Base-by-base conservation (phyloP, 2,888 invertebrate genomes). In the Agrotis clavis region DNA sequence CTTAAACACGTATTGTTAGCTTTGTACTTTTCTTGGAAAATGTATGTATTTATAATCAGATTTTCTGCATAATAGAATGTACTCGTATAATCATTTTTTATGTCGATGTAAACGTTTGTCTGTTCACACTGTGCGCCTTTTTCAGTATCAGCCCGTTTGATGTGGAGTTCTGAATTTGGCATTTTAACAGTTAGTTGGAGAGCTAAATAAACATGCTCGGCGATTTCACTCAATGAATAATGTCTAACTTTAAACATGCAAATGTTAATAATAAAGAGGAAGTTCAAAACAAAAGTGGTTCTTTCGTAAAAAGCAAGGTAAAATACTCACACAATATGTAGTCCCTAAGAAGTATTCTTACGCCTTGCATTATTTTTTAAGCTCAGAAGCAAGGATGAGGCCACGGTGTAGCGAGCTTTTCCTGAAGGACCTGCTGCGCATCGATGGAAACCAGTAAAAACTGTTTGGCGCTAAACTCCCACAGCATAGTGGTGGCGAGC, bases 171-270 rank as follows among this genome's bases (percentile, higher is more conserved):
- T 51, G 57, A 59, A 59, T 74, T 47, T 67, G 35, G 25, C 59
- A 47, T 56, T 67, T 69, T 66, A 64, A 69, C 73, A 67, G 80
- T 70, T 74, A 82, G 48, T 59, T 68, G 51, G 50, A 67, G 19
- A 60, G 54, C 66, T 51, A 67, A 73, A 82, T 66, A 76, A 67
- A 71, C 51, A 60, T 30, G 51, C 18, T 65, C 35, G 11, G 56
- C 69, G 69, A 69, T 67, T 69, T 73, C 57, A 54, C 63, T 71
- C 57, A 71, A 57, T 59, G 21, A 73, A 57, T 59, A 19, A 73
- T 65, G n/a, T 70, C 59, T 47, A 50, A 71, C 47, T 66, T 53
- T 63, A 71, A 67, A 67, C 63, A 69, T 59, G 48, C 53, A 50
- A 69, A 64, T 64, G 63, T 51, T 62, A 41, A 74, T 59, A 81